Evolutionary conservation across 2,888 invertebrate species (phyloP).

Genomic region (Yponomeuta plumbellus): DNA sequence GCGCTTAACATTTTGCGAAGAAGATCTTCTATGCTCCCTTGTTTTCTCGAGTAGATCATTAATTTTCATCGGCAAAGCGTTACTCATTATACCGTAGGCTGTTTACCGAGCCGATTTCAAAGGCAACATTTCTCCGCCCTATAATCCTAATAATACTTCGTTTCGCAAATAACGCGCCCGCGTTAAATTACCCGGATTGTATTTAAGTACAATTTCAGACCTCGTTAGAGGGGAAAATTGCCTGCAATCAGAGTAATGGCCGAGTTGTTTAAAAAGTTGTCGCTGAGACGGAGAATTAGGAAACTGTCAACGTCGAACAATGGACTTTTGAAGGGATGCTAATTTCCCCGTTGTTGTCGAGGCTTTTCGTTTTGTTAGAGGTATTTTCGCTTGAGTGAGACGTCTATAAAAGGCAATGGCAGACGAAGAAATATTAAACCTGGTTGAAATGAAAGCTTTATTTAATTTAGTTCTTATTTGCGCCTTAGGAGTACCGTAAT

Average conservation of each 20-base stretch:
- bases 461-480: too few relatives aligned
- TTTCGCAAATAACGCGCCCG: slow-evolving; percentile 7
- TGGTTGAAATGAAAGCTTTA: too few relatives aligned
- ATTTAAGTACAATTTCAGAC: slow-evolving; percentile 35
- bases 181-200: slow-evolving; percentile 32
- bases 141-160: slow-evolving; percentile 14
- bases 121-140: slow-evolving; percentile 12
- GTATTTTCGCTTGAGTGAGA: background rate
- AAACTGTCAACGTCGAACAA: slow-evolving; percentile 10
- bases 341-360: background rate
- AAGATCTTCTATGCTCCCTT: background rate
- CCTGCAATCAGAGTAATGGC: slow-evolving; percentile 41
- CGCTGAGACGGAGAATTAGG: slow-evolving; percentile 16
- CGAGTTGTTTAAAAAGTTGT: slow-evolving; percentile 36
- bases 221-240: slow-evolving; percentile 41
- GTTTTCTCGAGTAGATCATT: background rate
- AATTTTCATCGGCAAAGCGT: slow-evolving; percentile 13
- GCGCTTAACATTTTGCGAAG: background rate
- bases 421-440: too few relatives aligned
- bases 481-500: too few relatives aligned
- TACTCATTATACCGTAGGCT: slow-evolving; percentile 4
- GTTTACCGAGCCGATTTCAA: slow-evolving; percentile 13
- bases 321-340: slow-evolving; percentile 7
- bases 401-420: background rate
- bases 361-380: background rate